phyloP scores from a whole-genome alignment of 2,888 invertebrate genomes.

The Calameuta idolon region DNA sequence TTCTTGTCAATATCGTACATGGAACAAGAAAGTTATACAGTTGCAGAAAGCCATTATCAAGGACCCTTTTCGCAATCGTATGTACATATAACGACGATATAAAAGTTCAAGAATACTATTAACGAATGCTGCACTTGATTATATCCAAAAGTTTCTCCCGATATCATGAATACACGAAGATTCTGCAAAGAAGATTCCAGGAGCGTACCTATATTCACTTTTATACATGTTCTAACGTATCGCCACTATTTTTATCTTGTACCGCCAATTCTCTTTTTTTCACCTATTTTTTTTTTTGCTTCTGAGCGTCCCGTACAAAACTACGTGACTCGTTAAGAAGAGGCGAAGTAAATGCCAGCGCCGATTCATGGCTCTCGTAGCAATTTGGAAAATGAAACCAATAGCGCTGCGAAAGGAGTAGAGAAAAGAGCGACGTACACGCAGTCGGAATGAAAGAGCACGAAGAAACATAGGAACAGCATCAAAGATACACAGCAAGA shows the following conservation, averaged over 20 bases:
- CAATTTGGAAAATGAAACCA: slow-evolving; percentile 4
- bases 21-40: neutral
- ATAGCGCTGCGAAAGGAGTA: slow-evolving; percentile 2
- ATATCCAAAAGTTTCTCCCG: neutral
- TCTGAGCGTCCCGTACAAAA: slow-evolving; percentile 16
- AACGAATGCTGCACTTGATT: neutral
- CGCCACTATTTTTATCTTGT: neutral
- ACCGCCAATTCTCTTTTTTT: slow-evolving; percentile 22
- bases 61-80: neutral
- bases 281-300: slow-evolving; percentile 12
- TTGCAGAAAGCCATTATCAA: neutral
- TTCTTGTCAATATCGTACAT: neutral
- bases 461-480: slow-evolving; percentile 42
- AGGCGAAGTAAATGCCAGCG: slow-evolving; percentile 7
- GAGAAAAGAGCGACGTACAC: slow-evolving; percentile 34
- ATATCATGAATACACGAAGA: neutral
- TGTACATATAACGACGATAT: neutral
- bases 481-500: slow-evolving; percentile 54
- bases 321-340: neutral
- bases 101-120: neutral
- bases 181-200: neutral
- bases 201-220: neutral
- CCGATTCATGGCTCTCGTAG: neutral
- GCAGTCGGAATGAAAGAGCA: slow-evolving; percentile 18
- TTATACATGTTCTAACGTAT: neutral